Base-by-base conservation (phyloP, 2,113 vertebrate genomes). In the Grus americana region DNA sequence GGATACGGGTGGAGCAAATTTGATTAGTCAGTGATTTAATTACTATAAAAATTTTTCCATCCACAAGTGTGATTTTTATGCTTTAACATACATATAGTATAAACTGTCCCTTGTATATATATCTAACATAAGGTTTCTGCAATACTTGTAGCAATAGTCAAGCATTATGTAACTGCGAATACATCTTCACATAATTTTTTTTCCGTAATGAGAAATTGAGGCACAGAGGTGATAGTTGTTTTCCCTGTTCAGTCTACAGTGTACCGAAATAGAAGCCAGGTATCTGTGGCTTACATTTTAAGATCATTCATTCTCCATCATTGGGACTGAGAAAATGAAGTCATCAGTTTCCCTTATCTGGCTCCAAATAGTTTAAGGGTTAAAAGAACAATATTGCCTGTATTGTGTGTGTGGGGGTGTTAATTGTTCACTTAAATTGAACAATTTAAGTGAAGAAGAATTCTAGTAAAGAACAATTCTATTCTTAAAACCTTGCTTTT, bases 51-150 rank as follows among this genome's bases (percentile, higher is more conserved):
- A 11, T 7, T 6, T 6, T 38, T 79, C 42, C 2, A 11, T 32
- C 16, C 15, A 70, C 26, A 12, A n/a, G 11, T 40, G 52, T 46
- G 23, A 11, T 40, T 63, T 92, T 84, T 4, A 40, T 57, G 18
- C 32, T 72, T 54, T 81, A 52, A 8, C 10, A 32, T 22, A 27
- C 2, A 4, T 5, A 5, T 12, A 38, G 54, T 3, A 6, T 19
- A 36, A 70, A 29, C 26, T 19, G 16, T 44, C 29, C 6, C 0
- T 10, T 6, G 4, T 17, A 1, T 27, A 1, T 57, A 11, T 11
- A 14, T 18, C 32, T 40, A 55, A 24, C 3, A 8, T 12, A 9
- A 44, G 10, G 2, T 80, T 93, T 73, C 34, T 70, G 9, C 30
- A 61, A 4, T 52, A 22, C 16, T 57, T 55, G 6, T 46, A 52